phyloP scores from a whole-genome alignment of 2,888 invertebrate species.

The Erpobdella octoculata region DNA sequence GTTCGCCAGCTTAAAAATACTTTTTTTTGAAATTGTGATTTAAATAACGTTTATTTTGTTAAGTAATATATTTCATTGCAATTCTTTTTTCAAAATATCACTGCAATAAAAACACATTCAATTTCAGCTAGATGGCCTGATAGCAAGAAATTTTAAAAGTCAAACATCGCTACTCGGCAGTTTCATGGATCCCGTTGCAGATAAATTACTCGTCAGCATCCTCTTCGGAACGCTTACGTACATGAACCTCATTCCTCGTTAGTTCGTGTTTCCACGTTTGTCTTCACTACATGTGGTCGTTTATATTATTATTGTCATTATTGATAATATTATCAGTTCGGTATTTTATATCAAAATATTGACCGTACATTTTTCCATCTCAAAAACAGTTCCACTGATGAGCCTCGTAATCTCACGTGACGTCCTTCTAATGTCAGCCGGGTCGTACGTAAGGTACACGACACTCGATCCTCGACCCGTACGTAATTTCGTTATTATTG shows the following conservation, averaged over 20 bases:
- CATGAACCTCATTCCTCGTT: conserved; percentile 72
- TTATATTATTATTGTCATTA: neutral
- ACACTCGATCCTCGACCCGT: conserved; percentile 74
- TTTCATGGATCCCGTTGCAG: conserved; percentile 90
- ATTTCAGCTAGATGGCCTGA: conserved; percentile 81
- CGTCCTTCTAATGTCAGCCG: conserved; percentile 70
- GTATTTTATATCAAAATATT: neutral
- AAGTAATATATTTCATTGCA: too few species aligned
- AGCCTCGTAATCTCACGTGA: conserved; percentile 77
- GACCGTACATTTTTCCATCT: too few species aligned
- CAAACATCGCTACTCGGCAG: conserved; percentile 89
- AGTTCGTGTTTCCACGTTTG: conserved; percentile 25
- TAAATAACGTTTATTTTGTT: too few species aligned
- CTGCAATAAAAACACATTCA: neutral
- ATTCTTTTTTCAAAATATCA: neutral
- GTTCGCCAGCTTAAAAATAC: too few species aligned
- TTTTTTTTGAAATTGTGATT: too few species aligned
- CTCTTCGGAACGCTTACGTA: conserved; percentile 79
- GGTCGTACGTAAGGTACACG: conserved; percentile 80
- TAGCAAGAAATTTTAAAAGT: conserved; percentile 80
- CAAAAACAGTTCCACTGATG: conserved; percentile 59
- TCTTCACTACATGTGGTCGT: neutral
- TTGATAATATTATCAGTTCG: neutral
- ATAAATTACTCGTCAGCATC: conserved; percentile 83
- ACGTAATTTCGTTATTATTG: conserved; percentile 36